Evolutionary conservation across 2,888 invertebrate genomes (phyloP), one percentile per base, ranked within the genome.

Genomic region (Catocala sponsa): DNA sequence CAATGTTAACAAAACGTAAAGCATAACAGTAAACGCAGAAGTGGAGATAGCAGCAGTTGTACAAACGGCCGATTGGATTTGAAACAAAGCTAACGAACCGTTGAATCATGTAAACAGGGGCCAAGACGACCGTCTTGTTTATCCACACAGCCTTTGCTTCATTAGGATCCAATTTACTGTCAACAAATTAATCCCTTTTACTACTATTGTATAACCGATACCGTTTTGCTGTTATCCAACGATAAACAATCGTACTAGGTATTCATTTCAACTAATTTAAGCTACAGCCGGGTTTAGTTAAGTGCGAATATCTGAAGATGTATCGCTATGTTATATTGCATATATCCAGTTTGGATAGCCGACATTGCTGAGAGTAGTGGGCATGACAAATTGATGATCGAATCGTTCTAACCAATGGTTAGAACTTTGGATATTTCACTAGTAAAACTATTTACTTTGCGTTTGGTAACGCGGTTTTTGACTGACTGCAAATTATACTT

Each of bases 61-160:
- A 74, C 76, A 76, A 75, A 72, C 76, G 78, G 79, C 72, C 84
- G 90, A 94, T 94, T 90, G 90, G 88, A 91, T 92, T 91, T 87
- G 93, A 90, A 94, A 93, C 93, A 93, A 93, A 92, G 91, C 92
- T 94, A 94, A 94, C 94, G 94, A 94, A 94, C 93, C 94, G 91
- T 84, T 84, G 91, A 87, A 90, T 90, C 92, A 91, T 92, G 94
- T 94, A 94, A 93, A 94, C 94, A 94, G 88, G 86, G 87, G 87
- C 78, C 90, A 93, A 94, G 93, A 93, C 91, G 91, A 91, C 91
- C 89, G 91, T 90, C 91, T 92, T 94, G 93, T 94, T 94, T 94
- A 93, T 91, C 88, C 91, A 90, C 90, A 92, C 91, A 90, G 92
- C 93, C 94, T 94, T 94, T 94, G 94, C 92, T 94, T 94, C 94